Evolutionary conservation across 2,888 invertebrate genomes (phyloP).

Genomic region (Idaea biselata): DNA sequence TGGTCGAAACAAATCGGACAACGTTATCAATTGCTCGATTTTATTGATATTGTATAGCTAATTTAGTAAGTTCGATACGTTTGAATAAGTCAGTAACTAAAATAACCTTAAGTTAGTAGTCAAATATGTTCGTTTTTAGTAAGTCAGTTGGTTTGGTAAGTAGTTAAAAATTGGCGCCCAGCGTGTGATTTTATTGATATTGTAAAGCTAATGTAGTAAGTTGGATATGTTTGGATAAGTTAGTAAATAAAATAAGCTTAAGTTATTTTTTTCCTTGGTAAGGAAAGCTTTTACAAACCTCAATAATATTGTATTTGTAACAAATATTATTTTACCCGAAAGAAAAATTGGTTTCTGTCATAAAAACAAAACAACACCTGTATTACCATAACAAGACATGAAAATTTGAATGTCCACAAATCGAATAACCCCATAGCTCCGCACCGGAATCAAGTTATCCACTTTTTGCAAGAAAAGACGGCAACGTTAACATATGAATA

Average conservation of each 20-base stretch:
- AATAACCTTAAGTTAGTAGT: constrained; percentile 3
- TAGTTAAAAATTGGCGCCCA: no score
- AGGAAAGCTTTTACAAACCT: no score
- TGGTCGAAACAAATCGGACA: constrained; percentile 71
- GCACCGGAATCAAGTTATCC: constrained; percentile 75
- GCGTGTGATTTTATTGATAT: no score
- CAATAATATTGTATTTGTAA: no score
- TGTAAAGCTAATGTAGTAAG: constrained; percentile 6
- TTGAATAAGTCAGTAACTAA: background rate
- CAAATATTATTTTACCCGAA: constrained; percentile 9
- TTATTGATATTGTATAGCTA: constrained; percentile 78
- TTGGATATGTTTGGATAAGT: no score
- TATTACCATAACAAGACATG: constrained; percentile 79
- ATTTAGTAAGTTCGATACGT: constrained; percentile 10
- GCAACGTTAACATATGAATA: constrained; percentile 81
- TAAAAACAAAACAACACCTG: constrained; percentile 70
- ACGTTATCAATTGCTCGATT: constrained; percentile 71
- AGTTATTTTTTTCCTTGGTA: no score
- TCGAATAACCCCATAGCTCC: constrained; percentile 66
- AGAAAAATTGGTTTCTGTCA: constrained; percentile 30
- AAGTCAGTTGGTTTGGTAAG: constrained; percentile 14
- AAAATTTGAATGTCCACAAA: constrained; percentile 78
- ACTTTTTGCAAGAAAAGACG: constrained; percentile 80
- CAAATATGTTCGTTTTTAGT: no score
- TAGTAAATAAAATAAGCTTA: no score